phyloP scores from a whole-genome alignment of 2,113 vertebrate species.

The Suncus etruscus region DNA sequence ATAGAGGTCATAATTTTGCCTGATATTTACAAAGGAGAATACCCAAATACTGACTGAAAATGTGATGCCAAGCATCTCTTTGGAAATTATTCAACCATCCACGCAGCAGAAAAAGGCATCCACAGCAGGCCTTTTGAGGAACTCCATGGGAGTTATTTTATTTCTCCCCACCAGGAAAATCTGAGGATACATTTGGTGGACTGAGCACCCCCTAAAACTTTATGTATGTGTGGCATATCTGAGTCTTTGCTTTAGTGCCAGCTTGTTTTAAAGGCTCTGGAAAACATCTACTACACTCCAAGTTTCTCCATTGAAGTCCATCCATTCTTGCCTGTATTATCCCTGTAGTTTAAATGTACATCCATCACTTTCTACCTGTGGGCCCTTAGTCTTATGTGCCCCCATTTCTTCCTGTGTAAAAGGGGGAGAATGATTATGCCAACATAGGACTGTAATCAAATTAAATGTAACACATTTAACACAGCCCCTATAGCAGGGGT shows the following conservation, averaged over 20 bases:
- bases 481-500: too few species aligned
- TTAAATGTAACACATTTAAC: neutral
- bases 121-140: too few species aligned
- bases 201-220: too few species aligned
- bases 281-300: neutral
- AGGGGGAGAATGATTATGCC: neutral
- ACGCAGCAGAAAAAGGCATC: too few species aligned
- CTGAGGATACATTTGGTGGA: too few species aligned
- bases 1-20: too few species aligned
- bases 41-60: too few species aligned
- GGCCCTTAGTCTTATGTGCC: neutral
- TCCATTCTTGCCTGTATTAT: neutral
- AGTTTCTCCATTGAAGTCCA: neutral
- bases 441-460: neutral
- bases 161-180: too few species aligned
- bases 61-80: too few species aligned
- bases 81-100: too few species aligned
- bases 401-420: conserved; percentile 28
- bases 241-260: neutral
- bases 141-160: too few species aligned
- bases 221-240: neutral
- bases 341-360: neutral
- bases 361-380: neutral
- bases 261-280: neutral
- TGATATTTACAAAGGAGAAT: too few species aligned